A percentile compares a stretch with the other conserved stretches of the same genome.
These are phyloP conservation scores for Macropis europaea DNA, from an alignment of 2,888 invertebrate species.

Conservation along the genomic window DNA sequence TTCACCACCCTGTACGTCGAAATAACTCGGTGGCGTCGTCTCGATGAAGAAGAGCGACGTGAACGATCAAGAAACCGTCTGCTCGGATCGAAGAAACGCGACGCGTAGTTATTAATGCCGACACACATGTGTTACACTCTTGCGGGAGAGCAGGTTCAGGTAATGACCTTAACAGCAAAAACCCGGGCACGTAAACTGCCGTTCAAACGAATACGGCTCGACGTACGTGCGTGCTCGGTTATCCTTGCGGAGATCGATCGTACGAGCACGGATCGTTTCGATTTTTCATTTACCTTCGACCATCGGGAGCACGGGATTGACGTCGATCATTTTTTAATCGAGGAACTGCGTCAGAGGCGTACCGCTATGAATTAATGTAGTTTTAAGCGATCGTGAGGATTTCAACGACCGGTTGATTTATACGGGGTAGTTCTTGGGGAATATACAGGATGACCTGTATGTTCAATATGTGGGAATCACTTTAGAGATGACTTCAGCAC, in stretches of 20 bases:
- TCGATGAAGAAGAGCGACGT: slow-evolving; percentile 23
- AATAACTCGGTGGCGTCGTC: slow-evolving; percentile 57
- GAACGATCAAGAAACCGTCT: slow-evolving; percentile 57
- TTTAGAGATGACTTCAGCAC: no score
- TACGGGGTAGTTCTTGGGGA: no score
- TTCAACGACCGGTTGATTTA: no score
- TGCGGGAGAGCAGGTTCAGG: slow-evolving; percentile 45
- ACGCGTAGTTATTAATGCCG: slow-evolving; percentile 53
- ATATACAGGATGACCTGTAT: no score
- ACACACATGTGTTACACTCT: slow-evolving; percentile 22
- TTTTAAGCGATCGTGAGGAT: no score
- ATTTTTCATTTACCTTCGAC: background rate
- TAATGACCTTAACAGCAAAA: slow-evolving; percentile 58
- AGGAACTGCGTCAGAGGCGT: no score
- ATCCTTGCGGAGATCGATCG: background rate
- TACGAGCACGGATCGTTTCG: background rate
- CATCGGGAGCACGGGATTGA: background rate
- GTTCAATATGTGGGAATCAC: no score
- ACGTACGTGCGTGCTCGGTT: background rate
- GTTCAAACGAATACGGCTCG: slow-evolving; percentile 32
- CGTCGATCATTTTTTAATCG: no score
- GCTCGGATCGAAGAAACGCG: slow-evolving; percentile 41
- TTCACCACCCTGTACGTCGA: no score
- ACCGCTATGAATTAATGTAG: no score
- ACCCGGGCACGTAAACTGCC: slow-evolving; percentile 39